Evolutionary conservation across 2,113 vertebrate genomes (phyloP).

Genomic region (Sisor rabdophorus): DNA sequence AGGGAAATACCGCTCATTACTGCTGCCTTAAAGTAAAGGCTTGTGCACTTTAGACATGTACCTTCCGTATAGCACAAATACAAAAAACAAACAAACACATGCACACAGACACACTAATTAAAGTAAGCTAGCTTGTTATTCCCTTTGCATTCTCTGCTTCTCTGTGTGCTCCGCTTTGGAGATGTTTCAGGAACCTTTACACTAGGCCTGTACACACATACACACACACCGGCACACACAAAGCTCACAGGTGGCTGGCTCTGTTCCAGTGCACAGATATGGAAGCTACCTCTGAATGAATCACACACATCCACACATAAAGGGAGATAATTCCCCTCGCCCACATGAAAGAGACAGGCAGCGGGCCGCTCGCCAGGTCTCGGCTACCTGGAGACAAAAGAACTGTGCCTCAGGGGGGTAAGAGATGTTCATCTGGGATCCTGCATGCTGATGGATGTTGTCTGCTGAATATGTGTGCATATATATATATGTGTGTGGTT

Average conservation of each 20-base stretch:
- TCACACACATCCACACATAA: constrained; percentile 52
- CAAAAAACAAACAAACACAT: constrained; percentile 19
- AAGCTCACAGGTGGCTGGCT: constrained; percentile 64
- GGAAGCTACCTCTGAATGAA: constrained; percentile 65
- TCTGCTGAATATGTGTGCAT: constrained; percentile 43
- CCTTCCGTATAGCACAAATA: constrained; percentile 53
- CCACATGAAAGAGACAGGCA: constrained; percentile 78
- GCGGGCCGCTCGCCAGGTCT: constrained; percentile 68
- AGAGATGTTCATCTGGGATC: constrained; percentile 75
- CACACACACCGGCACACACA: constrained; percentile 30
- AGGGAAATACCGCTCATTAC: constrained; percentile 69
- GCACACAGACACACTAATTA: constrained; percentile 54
- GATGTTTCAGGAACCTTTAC: constrained; percentile 48
- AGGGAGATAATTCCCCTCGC: constrained; percentile 67
- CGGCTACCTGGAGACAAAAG: constrained; percentile 72
- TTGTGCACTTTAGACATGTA: constrained; percentile 58
- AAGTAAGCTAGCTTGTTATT: constrained; percentile 57
- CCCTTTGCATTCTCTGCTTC: constrained; percentile 48
- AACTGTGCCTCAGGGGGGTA: constrained; percentile 70
- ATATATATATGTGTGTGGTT: constrained; percentile 55
- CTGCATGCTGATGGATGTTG: constrained; percentile 74
- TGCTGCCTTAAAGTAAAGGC: constrained; percentile 64
- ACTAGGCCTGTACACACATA: background rate
- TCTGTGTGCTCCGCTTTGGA: constrained; percentile 25
- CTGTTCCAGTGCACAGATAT: constrained; percentile 62